Evolutionary conservation across 1,140 invertebrate genomes (phyloP), one percentile per base, ranked within the genome.

Genomic region (Bombyx mandarina): DNA sequence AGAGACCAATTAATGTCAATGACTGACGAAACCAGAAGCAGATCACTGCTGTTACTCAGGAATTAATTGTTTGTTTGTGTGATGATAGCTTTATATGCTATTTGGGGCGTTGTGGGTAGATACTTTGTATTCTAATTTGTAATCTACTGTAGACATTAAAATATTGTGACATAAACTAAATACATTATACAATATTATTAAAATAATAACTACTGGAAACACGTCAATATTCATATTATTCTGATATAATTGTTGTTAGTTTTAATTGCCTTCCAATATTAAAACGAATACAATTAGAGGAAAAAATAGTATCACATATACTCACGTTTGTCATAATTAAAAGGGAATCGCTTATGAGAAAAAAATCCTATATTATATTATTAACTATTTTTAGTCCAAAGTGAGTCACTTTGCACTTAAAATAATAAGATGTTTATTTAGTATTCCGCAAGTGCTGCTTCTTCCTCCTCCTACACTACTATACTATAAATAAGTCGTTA

Each of bases 1-100:
- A 48, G 58, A 65, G 56, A 74, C 56, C 73, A 82, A 82, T 79
- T 79, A 76, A 71, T 78, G 74, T 71, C 78, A 74, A 75, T 73
- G 68, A 75, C 70, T 75, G 71, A 75, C 74, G 74, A 82, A 79
- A 74, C 69, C 65, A 69, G 60, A 72, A 78, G 67, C 65, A 72
- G 74, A 76, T 71, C 69, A 68, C 59, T 63, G 65, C 59, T 73
- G 63, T 71, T 74, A 66, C 66, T 71, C 65, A 58, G 60, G 67
- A 67, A 70, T 62, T 75, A 71, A 69, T 64, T 60, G 61, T 22
- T 65, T 58, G 63, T 73, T 67, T 65, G 61, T 57, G 53, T 42
- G 42, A 18, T 47, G 58, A 61, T 60, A 58, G 56, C 42, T 64
- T 57, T 61, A 58, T 45, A 49, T 45, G 18, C 43, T 7, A 26